These are phyloP conservation scores for Formicarius rufipectus DNA, from an alignment of 2,113 vertebrate genomes.

Conservation along the genomic window DNA sequence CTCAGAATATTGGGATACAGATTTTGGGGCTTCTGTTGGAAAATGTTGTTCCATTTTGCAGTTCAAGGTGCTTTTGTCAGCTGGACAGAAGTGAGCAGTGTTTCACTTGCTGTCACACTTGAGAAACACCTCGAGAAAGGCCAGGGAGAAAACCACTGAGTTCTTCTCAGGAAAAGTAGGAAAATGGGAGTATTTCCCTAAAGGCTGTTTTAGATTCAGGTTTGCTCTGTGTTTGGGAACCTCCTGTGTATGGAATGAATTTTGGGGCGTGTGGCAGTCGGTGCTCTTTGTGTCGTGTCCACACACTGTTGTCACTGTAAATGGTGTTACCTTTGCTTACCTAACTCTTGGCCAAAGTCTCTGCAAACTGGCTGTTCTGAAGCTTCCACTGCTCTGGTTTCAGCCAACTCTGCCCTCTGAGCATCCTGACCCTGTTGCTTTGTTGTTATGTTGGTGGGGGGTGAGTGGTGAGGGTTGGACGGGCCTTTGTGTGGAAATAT, in stretches of 20 bases:
- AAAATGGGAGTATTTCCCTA: neutral
- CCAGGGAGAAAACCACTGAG: fast-evolving
- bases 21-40: neutral
- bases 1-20: neutral
- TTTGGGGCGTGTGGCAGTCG: neutral
- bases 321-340: neutral
- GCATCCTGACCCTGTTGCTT: neutral
- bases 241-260: fast-evolving
- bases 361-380: neutral
- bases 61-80: neutral
- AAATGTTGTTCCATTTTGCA: neutral
- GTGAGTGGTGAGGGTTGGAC: neutral
- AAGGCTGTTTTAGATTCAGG: neutral
- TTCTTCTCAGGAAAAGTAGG: neutral
- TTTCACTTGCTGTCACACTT: neutral
- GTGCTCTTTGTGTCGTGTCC: neutral
- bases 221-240: neutral
- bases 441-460: neutral
- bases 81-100: neutral
- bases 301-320: neutral
- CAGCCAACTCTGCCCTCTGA: neutral
- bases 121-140: neutral
- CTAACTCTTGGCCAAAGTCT: neutral
- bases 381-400: neutral
- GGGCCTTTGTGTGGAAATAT: neutral